These are phyloP conservation scores for Microctenopoma lineatum DNA, from an alignment of 2,797 vertebrate genomes.

Conservation along the genomic window DNA sequence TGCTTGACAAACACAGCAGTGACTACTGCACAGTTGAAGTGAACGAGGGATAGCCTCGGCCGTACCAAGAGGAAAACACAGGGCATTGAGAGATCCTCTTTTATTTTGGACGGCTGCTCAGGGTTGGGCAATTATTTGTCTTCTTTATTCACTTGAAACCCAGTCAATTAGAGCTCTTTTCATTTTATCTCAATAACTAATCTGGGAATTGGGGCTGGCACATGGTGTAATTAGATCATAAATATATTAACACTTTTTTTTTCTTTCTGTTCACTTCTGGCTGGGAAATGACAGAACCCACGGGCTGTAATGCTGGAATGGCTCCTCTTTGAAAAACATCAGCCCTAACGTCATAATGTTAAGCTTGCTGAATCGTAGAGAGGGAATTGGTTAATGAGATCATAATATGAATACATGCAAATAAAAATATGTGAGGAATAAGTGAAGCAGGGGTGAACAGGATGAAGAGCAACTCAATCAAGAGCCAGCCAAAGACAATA, in stretches of 20 bases:
- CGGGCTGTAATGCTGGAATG: conserved; percentile 18
- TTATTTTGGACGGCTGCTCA: conserved; percentile 72
- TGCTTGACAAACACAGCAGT: conserved; percentile 70
- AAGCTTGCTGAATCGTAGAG: conserved; percentile 28
- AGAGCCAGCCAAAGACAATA: not conserved
- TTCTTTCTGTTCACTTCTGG: conserved; percentile 45
- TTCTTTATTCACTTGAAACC: conserved; percentile 89
- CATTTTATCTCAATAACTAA: conserved; percentile 89
- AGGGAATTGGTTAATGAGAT: conserved; percentile 36
- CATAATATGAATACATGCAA: conserved; percentile 35
- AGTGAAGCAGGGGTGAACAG: conserved; percentile 20
- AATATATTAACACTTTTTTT: conserved; percentile 54
- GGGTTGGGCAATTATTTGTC: conserved; percentile 86
- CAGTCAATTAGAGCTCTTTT: conserved; percentile 91
- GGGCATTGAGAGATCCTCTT: conserved; percentile 30
- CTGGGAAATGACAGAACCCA: conserved; percentile 43
- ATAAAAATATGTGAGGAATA: conserved; percentile 12
- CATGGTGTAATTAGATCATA: conserved; percentile 74
- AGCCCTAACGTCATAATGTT: conserved; percentile 33
- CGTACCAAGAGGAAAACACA: conserved; percentile 55
- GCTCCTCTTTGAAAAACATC: conserved; percentile 37
- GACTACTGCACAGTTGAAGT: conserved; percentile 55
- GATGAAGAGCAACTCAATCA: conserved; percentile 7
- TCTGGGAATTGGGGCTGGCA: conserved; percentile 80
- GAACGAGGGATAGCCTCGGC: conserved; percentile 60